Conservation (phyloP, 30 jellyfish, hydroid and myxozoan genomes). For the Hydra vulgaris region DNA sequence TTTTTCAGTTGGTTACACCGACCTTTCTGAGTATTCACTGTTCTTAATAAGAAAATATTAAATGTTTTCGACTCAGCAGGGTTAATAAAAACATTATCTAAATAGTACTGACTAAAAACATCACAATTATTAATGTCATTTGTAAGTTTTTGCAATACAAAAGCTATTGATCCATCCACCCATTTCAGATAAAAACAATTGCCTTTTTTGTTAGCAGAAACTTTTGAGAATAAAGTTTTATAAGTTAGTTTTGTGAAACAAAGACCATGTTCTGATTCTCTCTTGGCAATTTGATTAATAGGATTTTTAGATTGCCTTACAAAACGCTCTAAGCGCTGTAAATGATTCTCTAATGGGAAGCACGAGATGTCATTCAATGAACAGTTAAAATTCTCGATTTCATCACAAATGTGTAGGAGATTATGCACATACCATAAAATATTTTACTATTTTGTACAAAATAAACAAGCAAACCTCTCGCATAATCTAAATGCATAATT, state of each 20-base stretch:
- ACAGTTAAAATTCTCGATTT: conserved; percentile 18
- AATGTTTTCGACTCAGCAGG: background rate
- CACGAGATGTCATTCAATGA: conserved; percentile 40
- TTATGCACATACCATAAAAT: conserved; percentile 39
- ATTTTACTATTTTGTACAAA: background rate
- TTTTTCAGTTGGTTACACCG: background rate
- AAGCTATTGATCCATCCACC: background rate
- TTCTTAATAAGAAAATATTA: background rate
- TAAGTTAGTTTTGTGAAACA: background rate
- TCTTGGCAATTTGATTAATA: conserved; percentile 8
- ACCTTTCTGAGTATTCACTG: background rate
- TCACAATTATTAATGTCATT: background rate
- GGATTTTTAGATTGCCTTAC: conserved; percentile 12
- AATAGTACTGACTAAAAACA: background rate
- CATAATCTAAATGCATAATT: background rate
- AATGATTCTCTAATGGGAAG: conserved; percentile 21
- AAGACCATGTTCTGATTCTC: conserved; percentile 3
- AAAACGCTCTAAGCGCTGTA: conserved; percentile 12
- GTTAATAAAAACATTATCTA: background rate
- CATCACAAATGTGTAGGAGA: conserved; percentile 32
- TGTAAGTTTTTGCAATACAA: background rate
- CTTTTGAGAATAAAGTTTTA: background rate
- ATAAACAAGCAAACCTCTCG: background rate
- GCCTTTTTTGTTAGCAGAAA: background rate
- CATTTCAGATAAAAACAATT: background rate